Base-by-base conservation (phyloP, 2,797 vertebrate species). In the Apogon hyalosoma region DNA sequence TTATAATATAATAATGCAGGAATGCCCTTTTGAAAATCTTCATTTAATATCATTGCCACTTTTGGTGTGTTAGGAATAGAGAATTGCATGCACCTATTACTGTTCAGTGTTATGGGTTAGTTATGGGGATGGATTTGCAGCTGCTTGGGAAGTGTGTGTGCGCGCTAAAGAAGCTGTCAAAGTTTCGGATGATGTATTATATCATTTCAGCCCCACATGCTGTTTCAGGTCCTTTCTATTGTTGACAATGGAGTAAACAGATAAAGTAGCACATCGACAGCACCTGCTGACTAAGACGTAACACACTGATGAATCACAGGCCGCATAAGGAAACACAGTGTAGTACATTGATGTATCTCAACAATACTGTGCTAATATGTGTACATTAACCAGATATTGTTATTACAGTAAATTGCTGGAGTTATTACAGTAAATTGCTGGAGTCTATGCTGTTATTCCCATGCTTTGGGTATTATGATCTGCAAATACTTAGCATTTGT, bases 261-360 rank as follows among this genome's bases (percentile, higher is more conserved):
- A 79, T 69, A 49, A 73, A 66, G 31, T 9, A 49, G 15, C 38
- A 11, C 41, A 46, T 21, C 2, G 57, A 70, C 55, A 58, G 59
- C 45, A 40, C 63, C 56, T 78, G 75, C 77, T 85, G 77, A 81
- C 63, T 62, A 53, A 64, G 62, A 73, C 48, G 0, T 46, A 53
- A 51, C 67, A 19, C 24, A 50, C 39, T 62, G 67, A 72, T 65
- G 65, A 55, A 67, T 73, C 55, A 24, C 58, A 62, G 13, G 47
- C 14, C 31, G 38, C 63, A 24, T 49, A 43, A 51, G 21, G 63
- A 69, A 55, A 39, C 59, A 33, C 31, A 33, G 3, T 33, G 7
- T 7, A 33, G 39, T 49, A 16, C 36, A 18, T 14, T 6, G 52
- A 50, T 36, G 31, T 43, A 62, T 62, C 68, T 74, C 19, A 74